Evolutionary conservation across 2,113 vertebrate genomes (phyloP), one percentile per base, ranked within the genome.

Genomic region (Leptobrachium ailaonicum): DNA sequence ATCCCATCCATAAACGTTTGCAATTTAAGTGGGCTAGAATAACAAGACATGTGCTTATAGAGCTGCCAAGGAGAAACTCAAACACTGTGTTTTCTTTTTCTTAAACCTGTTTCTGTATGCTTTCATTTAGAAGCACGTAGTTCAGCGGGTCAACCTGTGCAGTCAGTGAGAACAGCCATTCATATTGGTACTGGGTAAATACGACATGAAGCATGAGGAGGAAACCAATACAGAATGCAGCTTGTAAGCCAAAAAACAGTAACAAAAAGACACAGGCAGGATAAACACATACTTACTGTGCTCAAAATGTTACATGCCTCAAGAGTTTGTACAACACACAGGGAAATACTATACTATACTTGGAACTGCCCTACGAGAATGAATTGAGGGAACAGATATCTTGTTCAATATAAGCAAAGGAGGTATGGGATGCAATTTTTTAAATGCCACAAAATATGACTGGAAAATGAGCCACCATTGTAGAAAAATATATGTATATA

Each of bases 131-230:
- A 69, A 81, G 70, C 66, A 69, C 72, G 40, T 75, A 43, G 79
- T 81, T 81, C 72, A 75, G 53, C 64, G 47, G 78, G 71, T 75
- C 79, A 74, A 53, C 64, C 72, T 70, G 79, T 81, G 58, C 79
- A 75, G 72, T 67, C 63, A 41, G 53, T 81, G 79, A 81, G 71
- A 81, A 81, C 79, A 81, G 7, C 72, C 79, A 81, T 81, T 81
- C 79, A 81, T 81, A 13, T 53, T 62, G 66, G 41, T 7, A 2
- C 72, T 81, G 42, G 66, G 66, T 81, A 81, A 81, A 81, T 63
- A 81, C 20, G 20, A 79, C 72, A 69, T 81, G 71, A 75, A 75
- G 79, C 71, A 81, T 68, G 64, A 81, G 64, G 72, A 75, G 50
- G 79, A 81, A 81, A 75, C 73, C 54, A 50, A 81, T 68, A 75